Conservation (phyloP, 1,140 invertebrate species). For the Doryteuthis pealeii region DNA sequence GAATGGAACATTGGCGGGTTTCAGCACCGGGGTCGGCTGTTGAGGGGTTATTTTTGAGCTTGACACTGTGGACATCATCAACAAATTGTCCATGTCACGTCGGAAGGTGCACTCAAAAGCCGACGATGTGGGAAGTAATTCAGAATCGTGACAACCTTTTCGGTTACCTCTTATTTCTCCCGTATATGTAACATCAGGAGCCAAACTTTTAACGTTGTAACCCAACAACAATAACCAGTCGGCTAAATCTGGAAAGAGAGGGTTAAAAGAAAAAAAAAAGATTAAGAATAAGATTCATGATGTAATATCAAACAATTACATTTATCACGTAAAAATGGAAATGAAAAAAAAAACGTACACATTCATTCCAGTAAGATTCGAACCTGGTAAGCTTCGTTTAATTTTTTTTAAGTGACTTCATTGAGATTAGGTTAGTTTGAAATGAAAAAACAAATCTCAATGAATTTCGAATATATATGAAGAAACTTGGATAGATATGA, state of each 20-base stretch:
- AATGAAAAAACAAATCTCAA: too few relatives aligned
- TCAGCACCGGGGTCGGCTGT: constrained; percentile 33
- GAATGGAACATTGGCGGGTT: constrained; percentile 57
- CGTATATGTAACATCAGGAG: constrained; percentile 75
- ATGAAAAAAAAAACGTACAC: neutral
- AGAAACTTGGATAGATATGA: too few relatives aligned
- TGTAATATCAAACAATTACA: neutral
- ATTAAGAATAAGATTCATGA: neutral
- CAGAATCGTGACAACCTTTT: constrained; percentile 70
- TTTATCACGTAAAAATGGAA: neutral
- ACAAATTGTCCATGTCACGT: constrained; percentile 53
- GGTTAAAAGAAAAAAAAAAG: constrained; percentile 25
- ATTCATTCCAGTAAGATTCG: neutral
- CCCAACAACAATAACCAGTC: constrained; percentile 82
- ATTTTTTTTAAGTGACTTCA: too few relatives aligned
- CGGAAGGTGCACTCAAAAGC: constrained; percentile 59
- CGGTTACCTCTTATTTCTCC: constrained; percentile 66
- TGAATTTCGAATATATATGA: too few relatives aligned
- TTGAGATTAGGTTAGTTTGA: too few relatives aligned
- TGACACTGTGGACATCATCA: constrained; percentile 51
- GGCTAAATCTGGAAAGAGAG: constrained; percentile 72
- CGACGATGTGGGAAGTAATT: constrained; percentile 64
- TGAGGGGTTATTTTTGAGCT: constrained; percentile 48
- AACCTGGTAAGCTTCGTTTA: too few relatives aligned
- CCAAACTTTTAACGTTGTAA: constrained; percentile 81